phyloP scores from a whole-genome alignment of 2,888 invertebrate species.

The Acleris cristana region DNA sequence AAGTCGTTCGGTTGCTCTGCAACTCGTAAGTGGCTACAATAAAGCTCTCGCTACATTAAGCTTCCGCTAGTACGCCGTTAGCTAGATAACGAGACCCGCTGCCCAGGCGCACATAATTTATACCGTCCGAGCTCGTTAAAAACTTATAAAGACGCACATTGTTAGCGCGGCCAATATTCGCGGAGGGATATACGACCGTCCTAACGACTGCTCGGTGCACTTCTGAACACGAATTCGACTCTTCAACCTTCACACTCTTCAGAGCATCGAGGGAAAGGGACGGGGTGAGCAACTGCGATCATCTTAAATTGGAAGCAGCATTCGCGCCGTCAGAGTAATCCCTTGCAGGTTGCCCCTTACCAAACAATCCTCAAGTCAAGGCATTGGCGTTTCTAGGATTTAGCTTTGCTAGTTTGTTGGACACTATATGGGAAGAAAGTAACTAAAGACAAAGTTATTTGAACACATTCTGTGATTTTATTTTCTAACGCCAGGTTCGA shows the following conservation, averaged over 20 bases:
- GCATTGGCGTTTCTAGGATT: not conserved
- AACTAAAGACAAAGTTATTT: too few relatives aligned
- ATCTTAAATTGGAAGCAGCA: too few relatives aligned
- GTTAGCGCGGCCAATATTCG: constrained; percentile 83
- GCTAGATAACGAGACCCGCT: constrained; percentile 82
- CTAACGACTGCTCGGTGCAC: constrained; percentile 65
- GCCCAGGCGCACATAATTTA: constrained; percentile 82
- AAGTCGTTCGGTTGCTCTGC: constrained; percentile 39
- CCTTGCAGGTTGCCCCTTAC: constrained; percentile 1
- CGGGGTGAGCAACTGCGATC: too few relatives aligned
- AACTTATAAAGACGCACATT: constrained; percentile 84
- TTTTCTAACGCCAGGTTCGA: too few relatives aligned
- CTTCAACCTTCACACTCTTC: not conserved
- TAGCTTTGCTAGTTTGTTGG: not conserved
- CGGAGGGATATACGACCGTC: constrained; percentile 72
- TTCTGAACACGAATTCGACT: constrained; percentile 16
- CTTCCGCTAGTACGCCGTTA: constrained; percentile 81
- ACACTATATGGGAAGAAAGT: too few relatives aligned
- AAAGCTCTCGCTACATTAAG: constrained; percentile 83
- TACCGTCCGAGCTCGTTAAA: constrained; percentile 83
- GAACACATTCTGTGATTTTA: too few relatives aligned
- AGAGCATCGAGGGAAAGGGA: too few relatives aligned
- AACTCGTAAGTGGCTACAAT: constrained; percentile 79
- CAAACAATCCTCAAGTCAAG: not conserved
- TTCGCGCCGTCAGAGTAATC: not conserved